phyloP scores from a whole-genome alignment of 2,797 vertebrate species.

The Emys orbicularis region DNA sequence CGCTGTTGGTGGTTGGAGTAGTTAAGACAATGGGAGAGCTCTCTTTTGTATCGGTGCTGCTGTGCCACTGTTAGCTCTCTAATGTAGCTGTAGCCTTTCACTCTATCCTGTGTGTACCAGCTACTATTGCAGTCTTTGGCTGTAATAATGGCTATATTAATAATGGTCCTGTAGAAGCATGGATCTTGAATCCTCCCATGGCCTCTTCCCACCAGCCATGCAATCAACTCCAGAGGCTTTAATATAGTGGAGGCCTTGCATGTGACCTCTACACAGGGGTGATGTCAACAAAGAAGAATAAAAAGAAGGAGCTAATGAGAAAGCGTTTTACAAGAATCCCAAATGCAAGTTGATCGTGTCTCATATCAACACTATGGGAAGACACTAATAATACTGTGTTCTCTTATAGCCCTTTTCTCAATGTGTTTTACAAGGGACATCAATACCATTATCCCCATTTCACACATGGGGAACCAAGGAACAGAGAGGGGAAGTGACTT shows the following conservation, averaged over 20 bases:
- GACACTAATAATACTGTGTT: not conserved
- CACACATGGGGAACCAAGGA: not conserved
- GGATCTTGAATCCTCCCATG: not conserved
- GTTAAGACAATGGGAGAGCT: too few species aligned
- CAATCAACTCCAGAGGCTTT: not conserved
- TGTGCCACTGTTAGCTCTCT: too few species aligned
- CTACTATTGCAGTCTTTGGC: not conserved
- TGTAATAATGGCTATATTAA: not conserved
- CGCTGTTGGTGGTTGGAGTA: too few species aligned
- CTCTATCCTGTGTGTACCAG: not conserved
- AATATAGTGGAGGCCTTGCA: not conserved
- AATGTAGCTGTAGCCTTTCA: not conserved
- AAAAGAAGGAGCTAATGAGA: rapidly evolving
- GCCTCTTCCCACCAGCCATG: not conserved
- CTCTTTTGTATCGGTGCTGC: too few species aligned
- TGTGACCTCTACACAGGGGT: rapidly evolving
- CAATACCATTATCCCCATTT: not conserved
- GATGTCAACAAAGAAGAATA: not conserved
- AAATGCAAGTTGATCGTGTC: not conserved
- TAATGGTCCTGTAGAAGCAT: not conserved
- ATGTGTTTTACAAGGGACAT: not conserved
- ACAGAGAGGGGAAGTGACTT: not conserved
- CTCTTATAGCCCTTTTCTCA: not conserved
- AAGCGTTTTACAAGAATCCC: not conserved
- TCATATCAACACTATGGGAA: not conserved